A percentile compares a stretch with the other conserved stretches of the same genome.
Conservation (phyloP, 2,888 invertebrate species). For the Orthosia cruda region DNA sequence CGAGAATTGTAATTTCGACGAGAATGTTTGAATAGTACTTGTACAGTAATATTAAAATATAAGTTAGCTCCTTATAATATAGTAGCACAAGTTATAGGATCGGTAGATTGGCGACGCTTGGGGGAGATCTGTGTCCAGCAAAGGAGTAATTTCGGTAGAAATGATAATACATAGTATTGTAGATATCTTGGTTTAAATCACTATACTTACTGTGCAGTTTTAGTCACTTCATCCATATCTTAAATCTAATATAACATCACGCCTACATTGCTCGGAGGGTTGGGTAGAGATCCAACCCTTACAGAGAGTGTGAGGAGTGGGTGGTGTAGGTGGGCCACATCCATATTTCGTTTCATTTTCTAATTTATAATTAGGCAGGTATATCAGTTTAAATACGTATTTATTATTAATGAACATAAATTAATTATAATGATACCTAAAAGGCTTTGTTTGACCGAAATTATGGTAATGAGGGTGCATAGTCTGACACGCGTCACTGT, state of each 20-base stretch:
- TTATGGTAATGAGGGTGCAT: slow-evolving; percentile 15
- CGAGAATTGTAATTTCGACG: neutral
- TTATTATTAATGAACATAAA: neutral
- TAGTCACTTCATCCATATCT: neutral
- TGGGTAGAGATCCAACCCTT: too few relatives aligned
- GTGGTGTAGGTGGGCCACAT: too few relatives aligned
- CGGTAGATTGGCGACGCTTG: too few relatives aligned
- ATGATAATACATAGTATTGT: neutral
- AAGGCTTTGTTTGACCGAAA: slow-evolving; percentile 16
- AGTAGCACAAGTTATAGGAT: too few relatives aligned
- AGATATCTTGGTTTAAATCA: too few relatives aligned
- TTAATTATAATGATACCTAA: neutral
- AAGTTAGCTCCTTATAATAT: too few relatives aligned
- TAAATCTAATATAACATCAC: neutral
- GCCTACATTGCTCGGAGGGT: too few relatives aligned
- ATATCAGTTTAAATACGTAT: neutral
- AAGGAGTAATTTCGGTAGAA: too few relatives aligned
- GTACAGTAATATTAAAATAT: too few relatives aligned
- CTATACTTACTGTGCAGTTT: neutral
- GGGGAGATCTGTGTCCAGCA: too few relatives aligned
- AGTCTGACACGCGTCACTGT: slow-evolving; percentile 16
- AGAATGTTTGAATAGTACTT: neutral
- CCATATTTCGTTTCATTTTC: too few relatives aligned
- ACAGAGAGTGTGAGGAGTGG: too few relatives aligned
- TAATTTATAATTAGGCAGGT: neutral